phyloP scores from a whole-genome alignment of 2,888 invertebrate species.

The Galerucella calmariensis region DNA sequence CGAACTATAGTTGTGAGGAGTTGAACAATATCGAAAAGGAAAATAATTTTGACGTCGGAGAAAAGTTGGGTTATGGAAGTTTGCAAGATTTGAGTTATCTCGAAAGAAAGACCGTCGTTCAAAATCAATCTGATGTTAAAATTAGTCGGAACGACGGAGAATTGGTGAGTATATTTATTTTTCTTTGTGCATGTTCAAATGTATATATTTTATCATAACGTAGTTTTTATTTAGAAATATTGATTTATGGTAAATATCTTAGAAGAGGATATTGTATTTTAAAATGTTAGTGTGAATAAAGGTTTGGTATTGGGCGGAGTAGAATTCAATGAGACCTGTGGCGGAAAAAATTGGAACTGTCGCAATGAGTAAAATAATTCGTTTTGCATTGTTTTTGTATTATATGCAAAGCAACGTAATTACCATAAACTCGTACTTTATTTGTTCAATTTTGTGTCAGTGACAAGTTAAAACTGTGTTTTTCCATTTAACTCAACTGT shows the following conservation, averaged over 20 bases:
- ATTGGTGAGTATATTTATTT: slow-evolving; percentile 44
- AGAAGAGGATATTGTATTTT: neutral
- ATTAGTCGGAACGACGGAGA: slow-evolving; percentile 54
- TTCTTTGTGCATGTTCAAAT: neutral
- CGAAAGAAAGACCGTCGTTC: slow-evolving; percentile 61
- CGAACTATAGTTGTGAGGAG: slow-evolving; percentile 62
- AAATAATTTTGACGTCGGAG: slow-evolving; percentile 55
- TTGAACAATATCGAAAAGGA: slow-evolving; percentile 55
- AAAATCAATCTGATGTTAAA: slow-evolving; percentile 76
- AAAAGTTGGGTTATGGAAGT: slow-evolving; percentile 70
- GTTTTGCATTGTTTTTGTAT: too few relatives aligned
- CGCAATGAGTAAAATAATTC: too few relatives aligned
- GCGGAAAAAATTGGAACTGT: too few relatives aligned
- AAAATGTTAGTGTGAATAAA: too few relatives aligned
- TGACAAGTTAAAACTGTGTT: too few relatives aligned
- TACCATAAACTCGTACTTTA: too few relatives aligned
- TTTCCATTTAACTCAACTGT: too few relatives aligned
- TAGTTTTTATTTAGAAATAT: too few relatives aligned
- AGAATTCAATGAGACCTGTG: too few relatives aligned
- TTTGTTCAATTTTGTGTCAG: too few relatives aligned
- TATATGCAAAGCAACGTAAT: too few relatives aligned
- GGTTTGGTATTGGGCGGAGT: too few relatives aligned
- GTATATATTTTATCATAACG: neutral
- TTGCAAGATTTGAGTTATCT: slow-evolving; percentile 68
- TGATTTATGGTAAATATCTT: neutral